Evolutionary conservation across 2,888 invertebrate genomes (phyloP).

Genomic region (Diaphora mendica): DNA sequence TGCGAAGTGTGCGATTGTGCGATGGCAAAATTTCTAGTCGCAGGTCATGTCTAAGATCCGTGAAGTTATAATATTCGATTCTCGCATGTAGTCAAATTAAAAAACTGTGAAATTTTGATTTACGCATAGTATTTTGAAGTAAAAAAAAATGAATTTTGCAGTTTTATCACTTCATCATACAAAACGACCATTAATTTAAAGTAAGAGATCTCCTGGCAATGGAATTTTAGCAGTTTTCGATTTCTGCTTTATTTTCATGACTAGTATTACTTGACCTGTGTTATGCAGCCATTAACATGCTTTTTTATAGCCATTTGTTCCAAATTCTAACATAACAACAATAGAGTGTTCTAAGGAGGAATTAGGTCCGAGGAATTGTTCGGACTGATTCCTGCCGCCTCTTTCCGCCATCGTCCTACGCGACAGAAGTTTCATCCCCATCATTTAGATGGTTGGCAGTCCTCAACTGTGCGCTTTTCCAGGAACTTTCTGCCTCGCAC

Average conservation of each 20-base stretch:
- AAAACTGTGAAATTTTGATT: conserved; percentile 43
- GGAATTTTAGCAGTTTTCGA: neutral
- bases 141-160: neutral
- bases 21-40: conserved; percentile 32
- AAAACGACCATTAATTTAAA: neutral
- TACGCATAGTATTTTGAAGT: conserved; percentile 1
- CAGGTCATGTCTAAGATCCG: conserved; percentile 37
- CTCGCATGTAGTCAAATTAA: conserved; percentile 22
- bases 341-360: neutral
- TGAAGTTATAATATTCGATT: conserved; percentile 34
- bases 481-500: no score
- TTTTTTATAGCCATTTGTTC: neutral
- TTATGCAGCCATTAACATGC: neutral
- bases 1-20: conserved; percentile 20
- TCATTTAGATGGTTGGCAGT: no score
- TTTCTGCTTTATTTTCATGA: neutral
- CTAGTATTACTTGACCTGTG: neutral
- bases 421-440: no score
- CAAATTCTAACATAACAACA: neutral
- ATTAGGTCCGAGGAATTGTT: no score
- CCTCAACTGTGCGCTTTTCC: no score
- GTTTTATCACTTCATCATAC: neutral
- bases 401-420: no score
- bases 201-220: neutral
- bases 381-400: no score